Evolutionary conservation across 2,797 vertebrate genomes (phyloP).

Genomic region (Sebastiscus tertius): DNA sequence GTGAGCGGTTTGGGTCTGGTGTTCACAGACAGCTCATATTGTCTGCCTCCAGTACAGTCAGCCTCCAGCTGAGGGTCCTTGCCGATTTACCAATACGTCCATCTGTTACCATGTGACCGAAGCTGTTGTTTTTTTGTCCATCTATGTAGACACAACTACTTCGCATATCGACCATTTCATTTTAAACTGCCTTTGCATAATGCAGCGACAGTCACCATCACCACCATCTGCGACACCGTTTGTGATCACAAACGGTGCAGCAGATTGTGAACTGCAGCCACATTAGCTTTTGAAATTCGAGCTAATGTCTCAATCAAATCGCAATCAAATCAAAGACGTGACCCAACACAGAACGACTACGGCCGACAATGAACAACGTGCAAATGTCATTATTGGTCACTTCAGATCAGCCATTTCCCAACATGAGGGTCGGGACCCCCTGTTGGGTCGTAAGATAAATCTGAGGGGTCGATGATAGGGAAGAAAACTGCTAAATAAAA

Average conservation of each 20-base stretch:
- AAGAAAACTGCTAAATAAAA: not conserved
- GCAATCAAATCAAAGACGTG: not conserved
- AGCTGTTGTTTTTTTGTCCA: slow-evolving; percentile 31
- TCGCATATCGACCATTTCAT: slow-evolving; percentile 8
- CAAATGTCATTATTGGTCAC: not conserved
- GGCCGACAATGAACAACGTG: not conserved
- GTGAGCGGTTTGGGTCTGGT: not conserved
- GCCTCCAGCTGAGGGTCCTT: not conserved
- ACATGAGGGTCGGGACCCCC: not conserved
- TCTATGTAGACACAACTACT: slow-evolving; percentile 1
- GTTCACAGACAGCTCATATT: not conserved
- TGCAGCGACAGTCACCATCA: slow-evolving; percentile 33
- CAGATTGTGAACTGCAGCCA: slow-evolving; percentile 36
- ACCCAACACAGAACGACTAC: not conserved
- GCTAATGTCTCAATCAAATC: slow-evolving; percentile 4
- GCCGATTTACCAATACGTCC: slow-evolving; percentile 4
- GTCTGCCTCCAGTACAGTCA: not conserved
- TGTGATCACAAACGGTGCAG: slow-evolving; percentile 18
- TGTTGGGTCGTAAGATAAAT: not conserved
- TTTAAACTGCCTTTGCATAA: slow-evolving; percentile 43
- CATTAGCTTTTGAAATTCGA: slow-evolving; percentile 7
- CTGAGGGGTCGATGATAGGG: not conserved
- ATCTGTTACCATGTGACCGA: slow-evolving; percentile 39
- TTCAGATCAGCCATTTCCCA: not conserved
- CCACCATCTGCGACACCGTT: slow-evolving; percentile 40